Base-by-base conservation (phyloP, 2,113 vertebrate species). In the Okapia johnstoni region DNA sequence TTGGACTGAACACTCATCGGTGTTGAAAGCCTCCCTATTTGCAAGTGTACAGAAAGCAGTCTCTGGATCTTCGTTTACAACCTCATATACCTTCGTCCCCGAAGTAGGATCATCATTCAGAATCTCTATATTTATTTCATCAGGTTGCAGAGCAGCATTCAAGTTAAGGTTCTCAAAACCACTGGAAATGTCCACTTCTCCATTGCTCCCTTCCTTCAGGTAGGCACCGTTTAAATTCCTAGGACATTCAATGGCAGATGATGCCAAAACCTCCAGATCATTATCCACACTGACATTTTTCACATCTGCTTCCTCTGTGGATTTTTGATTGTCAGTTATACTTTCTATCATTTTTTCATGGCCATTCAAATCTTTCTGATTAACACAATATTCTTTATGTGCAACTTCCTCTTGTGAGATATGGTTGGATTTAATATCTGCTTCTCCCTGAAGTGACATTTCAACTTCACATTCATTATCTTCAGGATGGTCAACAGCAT, bases 1-100 rank as follows among this genome's bases (percentile, higher is more conserved):
- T 80, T 99, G 97, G 52, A 99, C 97, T 0, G 99, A 99, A 96
- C 99, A 99, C 83, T 99, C 99, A 54, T 99, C 99, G 0, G 95
- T 97, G 84, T 98, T 99, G 13, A 99, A 98, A 7, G 97, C 86
- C n/a, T 98, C 98, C 96, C 99, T 99, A 91, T 97, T 97, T 1
- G 99, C 99, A 88, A 99, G 99, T 0, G 99, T 99, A 93, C 97
- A 98, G 98, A 99, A 99, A 21, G 99, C 99, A 19, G 98, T 98
- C 97, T 99, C 99, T 0, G 99, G 99, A 93, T 99, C 99, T 95
- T 99, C 99, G 8, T 98, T 99, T 2, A 99, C 97, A 40, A 99
- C 98, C 46, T 99, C 99, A 17, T 99, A 99, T 0, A 96, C 98
- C 93, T 98, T 99, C 21, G 90, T 15, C 33, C 97, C 98, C n/a